These are phyloP conservation scores for Pandemis cinnamomeana DNA, from an alignment of 2,888 invertebrate species.

Conservation along the genomic window DNA sequence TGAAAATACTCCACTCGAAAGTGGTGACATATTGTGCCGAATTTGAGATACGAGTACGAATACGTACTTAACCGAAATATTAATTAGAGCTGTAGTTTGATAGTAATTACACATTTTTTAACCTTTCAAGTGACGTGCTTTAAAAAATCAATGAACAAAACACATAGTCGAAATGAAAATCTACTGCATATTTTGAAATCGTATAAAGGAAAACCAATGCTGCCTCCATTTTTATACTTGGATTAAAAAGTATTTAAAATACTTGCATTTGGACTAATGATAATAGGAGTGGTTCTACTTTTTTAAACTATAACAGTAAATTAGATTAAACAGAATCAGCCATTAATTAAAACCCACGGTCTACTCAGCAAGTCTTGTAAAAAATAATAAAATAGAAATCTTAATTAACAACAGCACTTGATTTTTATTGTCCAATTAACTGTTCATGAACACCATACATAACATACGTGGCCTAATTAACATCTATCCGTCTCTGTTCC, in stretches of 20 bases:
- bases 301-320: conserved; percentile 8
- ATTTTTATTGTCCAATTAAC: conserved; percentile 40
- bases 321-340: conserved; percentile 11
- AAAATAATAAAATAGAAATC: conserved; percentile 24
- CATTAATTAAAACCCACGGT: conserved; percentile 15
- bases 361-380: conserved; percentile 24
- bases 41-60: too few species aligned
- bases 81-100: too few species aligned
- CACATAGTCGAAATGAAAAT: too few species aligned
- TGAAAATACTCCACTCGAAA: too few species aligned
- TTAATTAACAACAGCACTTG: conserved; percentile 32
- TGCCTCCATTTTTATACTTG: too few species aligned
- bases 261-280: not conserved
- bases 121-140: too few species aligned
- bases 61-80: too few species aligned
- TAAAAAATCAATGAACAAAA: too few species aligned
- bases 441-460: conserved; percentile 21
- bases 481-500: not conserved
- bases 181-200: too few species aligned
- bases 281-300: not conserved
- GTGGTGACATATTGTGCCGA: too few species aligned
- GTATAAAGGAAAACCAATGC: too few species aligned
- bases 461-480: conserved; percentile 14
- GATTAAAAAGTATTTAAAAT: not conserved
- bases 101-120: too few species aligned